phyloP scores from a whole-genome alignment of 2,113 vertebrate species.

The Orthonyx spaldingii region DNA sequence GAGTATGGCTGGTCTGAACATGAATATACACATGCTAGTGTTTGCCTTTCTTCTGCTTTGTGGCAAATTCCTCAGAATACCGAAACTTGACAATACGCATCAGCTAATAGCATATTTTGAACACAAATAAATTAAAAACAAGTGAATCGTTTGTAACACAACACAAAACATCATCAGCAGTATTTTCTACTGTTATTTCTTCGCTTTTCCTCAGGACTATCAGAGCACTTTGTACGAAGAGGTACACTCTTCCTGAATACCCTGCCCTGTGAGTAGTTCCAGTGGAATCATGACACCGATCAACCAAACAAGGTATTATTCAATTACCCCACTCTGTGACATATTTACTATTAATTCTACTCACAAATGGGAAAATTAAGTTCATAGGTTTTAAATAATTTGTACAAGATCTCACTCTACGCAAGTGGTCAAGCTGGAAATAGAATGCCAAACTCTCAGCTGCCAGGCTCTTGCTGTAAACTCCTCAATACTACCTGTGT shows the following conservation, averaged over 20 bases:
- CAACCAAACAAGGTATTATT: background rate
- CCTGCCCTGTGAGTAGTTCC: background rate
- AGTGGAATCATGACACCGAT: background rate
- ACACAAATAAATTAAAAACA: background rate
- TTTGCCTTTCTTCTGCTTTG: background rate
- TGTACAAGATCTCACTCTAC: background rate
- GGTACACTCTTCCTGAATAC: background rate
- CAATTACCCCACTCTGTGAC: background rate
- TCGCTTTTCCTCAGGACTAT: background rate
- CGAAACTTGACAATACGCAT: background rate
- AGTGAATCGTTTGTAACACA: background rate
- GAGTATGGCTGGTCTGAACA: background rate
- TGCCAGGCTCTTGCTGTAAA: background rate
- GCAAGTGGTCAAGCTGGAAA: background rate
- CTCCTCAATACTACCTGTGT: background rate
- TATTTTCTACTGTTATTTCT: background rate
- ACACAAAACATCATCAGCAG: background rate
- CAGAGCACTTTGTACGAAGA: background rate
- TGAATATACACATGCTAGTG: background rate
- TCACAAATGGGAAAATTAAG: background rate
- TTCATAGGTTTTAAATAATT: background rate
- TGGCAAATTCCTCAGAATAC: background rate
- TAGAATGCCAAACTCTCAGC: background rate
- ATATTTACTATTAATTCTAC: background rate
- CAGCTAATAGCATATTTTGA: background rate